Evolutionary conservation across 2,797 vertebrate species (phyloP), one percentile per base, ranked within the genome.

Genomic region (Vireo griseus): DNA sequence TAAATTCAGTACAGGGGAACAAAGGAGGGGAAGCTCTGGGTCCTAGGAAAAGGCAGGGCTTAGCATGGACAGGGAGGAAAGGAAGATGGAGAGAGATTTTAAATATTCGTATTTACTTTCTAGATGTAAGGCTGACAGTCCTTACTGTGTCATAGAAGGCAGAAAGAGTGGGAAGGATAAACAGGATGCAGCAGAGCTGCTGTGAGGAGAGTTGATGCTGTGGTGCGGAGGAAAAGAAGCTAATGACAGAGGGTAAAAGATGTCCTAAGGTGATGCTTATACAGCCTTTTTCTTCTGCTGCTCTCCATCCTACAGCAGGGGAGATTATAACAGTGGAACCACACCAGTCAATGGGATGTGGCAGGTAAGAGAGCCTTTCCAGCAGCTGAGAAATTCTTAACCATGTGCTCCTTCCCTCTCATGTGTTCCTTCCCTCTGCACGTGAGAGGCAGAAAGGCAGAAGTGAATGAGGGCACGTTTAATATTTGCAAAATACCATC

Each of bases 381-480:
- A 67, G 65, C 76, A 86, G 45, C 22, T 50, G 28, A 88, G 65
- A 54, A 77, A 71, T 77, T 78, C 77, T 42, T 91, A 77, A 45
- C 1, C 0, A 3, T 50, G 5, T 72, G 29, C 35, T 72, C 47
- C 6, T 29, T 7, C 10, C 16, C 35, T 45, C 14, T 77, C 20
- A 58, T 77, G 29, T 59, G 10, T 16, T 57, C n/a, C 37, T 86
- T 44, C 13, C 16, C 18, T 69, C 72, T 77, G 33, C 26, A 28
- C 0, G 0, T 39, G 67, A 87, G 39, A 83, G 2, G 21, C 37
- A 61, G 67, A 66, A 86, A 72, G 51, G 22, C 25, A 84, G 69
- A 86, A 86, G 25, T 0, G 0, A 76, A 59, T 33, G 29, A 87
- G 55, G 6, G 5, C n/a, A 44, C 0, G 0, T 45, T 59, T 71